Evolutionary conservation across 2,888 invertebrate genomes (phyloP).

Genomic region (Tachina lurida): DNA sequence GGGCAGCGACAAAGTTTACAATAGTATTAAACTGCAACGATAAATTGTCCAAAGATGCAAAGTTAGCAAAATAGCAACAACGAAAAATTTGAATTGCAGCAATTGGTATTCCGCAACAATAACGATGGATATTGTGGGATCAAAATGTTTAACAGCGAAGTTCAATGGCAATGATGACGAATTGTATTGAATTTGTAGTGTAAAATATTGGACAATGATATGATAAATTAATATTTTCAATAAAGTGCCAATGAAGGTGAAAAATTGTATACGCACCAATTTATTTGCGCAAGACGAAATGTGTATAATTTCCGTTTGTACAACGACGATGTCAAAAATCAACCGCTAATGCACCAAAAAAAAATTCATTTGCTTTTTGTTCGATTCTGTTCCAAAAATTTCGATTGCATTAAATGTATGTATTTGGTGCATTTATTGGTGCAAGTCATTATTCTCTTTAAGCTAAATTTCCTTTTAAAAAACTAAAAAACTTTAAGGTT

Average conservation of each 20-base stretch:
- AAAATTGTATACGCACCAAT: not conserved
- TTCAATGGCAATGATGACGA: not conserved
- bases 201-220: not conserved
- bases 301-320: not conserved
- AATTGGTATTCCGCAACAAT: not conserved
- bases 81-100: not conserved
- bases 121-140: not conserved
- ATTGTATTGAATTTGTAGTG: not conserved
- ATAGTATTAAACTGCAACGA: too few relatives aligned
- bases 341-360: not conserved
- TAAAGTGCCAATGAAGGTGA: not conserved
- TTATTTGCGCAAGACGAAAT: not conserved
- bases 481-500: not conserved
- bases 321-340: conserved; percentile 11
- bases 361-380: not conserved
- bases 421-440: too few relatives aligned
- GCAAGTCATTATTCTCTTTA: too few relatives aligned
- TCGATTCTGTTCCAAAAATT: not conserved
- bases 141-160: not conserved
- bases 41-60: not conserved
- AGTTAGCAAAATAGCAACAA: not conserved
- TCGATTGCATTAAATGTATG: too few relatives aligned
- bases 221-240: not conserved
- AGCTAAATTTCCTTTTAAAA: not conserved
- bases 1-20: not conserved